phyloP scores from a whole-genome alignment of 2,888 invertebrate species.

The Lithophane socia region DNA sequence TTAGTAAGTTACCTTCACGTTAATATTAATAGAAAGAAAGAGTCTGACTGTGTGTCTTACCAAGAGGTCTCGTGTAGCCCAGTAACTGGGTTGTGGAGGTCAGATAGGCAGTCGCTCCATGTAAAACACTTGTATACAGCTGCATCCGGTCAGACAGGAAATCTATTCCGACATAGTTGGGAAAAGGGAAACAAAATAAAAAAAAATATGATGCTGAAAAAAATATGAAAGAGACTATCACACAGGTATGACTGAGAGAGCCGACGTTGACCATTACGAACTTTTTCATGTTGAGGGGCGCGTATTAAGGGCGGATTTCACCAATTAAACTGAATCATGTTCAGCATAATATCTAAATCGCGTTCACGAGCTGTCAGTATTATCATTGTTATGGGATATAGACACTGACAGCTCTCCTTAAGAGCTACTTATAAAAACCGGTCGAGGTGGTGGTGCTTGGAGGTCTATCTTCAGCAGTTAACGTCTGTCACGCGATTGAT shows the following conservation, averaged over 20 bases:
- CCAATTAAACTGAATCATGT: too few species aligned
- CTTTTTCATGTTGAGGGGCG: not conserved
- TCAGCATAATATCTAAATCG: too few species aligned
- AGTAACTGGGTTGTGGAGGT: not conserved
- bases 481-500: not conserved
- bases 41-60: not conserved
- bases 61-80: not conserved
- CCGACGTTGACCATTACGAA: not conserved
- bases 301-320: not conserved
- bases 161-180: not conserved
- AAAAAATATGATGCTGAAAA: not conserved
- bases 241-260: not conserved
- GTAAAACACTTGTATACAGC: not conserved
- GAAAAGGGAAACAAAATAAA: not conserved
- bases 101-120: not conserved
- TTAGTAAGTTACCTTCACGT: conserved; percentile 88
- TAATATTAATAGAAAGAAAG: not conserved
- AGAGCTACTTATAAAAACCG: too few species aligned
- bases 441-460: too few species aligned
- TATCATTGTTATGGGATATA: too few species aligned
- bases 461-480: too few species aligned
- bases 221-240: too few species aligned
- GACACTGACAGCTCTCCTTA: too few species aligned
- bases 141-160: not conserved
- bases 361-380: too few species aligned